Base-by-base conservation (phyloP, 1,140 invertebrate genomes). In the Diorhabda sublineata region DNA sequence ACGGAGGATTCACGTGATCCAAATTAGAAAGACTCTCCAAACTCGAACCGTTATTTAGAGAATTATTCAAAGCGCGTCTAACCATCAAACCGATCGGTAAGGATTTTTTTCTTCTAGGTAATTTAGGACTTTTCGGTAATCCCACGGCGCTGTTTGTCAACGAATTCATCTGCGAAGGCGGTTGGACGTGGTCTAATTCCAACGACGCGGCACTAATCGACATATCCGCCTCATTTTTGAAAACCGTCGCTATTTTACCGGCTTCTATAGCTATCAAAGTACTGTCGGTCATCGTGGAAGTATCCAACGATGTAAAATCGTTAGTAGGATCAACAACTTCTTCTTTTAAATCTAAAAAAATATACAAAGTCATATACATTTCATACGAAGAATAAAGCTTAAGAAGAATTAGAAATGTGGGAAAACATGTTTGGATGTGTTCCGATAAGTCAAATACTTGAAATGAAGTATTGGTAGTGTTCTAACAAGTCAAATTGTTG, bases 1-100 rank as follows among this genome's bases (percentile, higher is more conserved):
- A 92, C 0, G 93, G 92, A 9, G 92, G 92, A 74, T 92, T 92
- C 2, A 93, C 87, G 71, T 91, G 91, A 41, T 94, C 93, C 58
- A 95, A 77, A 72, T 91, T 87, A 42, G 84, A 85, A 11, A 78
- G 26, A 78, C 81, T 74, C 63, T 81, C 72, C 0, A 88, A 83
- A 72, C 88, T 89, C 2, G 84, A 86, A 9, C 84, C 84, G 47
- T 85, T 81, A 76, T 85, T 84, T 61, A 82, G 77, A 0, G 82
- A 85, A 64, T 88, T 86, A 45, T 83, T 87, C 0, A 92, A 78
- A 0, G 90, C 90, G 67, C 89, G 81, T 77, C 88, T 87, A 0
- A 90, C 88, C 77, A 92, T 87, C 11, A 91, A 80, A 5, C 87
- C 86, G 8, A 87, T 81, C 0, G 90, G 89, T n/a, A 91, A 76